Evolutionary conservation across 2,797 vertebrate species (phyloP), one percentile per base, ranked within the genome.

Genomic region (Acanthurus lineatus): DNA sequence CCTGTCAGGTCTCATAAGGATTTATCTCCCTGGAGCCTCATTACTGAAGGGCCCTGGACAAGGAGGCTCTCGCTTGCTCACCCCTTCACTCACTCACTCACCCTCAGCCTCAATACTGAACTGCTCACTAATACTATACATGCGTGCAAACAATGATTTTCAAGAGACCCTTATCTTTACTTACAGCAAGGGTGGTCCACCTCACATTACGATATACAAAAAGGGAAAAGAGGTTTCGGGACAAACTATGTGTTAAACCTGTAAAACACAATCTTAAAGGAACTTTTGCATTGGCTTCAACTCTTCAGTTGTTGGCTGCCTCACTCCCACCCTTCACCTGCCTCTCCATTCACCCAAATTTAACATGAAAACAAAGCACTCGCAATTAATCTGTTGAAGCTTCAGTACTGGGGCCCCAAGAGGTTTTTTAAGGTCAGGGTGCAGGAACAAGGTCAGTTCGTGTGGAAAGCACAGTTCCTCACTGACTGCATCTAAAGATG

Each of bases 1-100:
- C 90, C 92, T 93, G 92, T 94, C 92, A 92, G 90, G 79, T 91
- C 88, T 90, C 92, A 89, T 90, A 90, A 92, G 91, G 90, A 90
- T 93, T 92, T 90, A 93, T 94, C 92, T 93, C 86, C 81, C 84
- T 62, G 81, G 84, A 89, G 90, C 85, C 91, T 94, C 90, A 91
- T 92, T 93, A 92, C 80, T 52, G 52, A 89, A 91, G 81, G 64
- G 82, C 82, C 81, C 79, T 8, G 82, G 77, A 90, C 80, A 84
- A 91, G 85, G 81, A 89, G 85, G 69, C 76, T 74, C 77, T 76
- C 16, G 19, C 76, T 84, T n/a, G n/a, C 77, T 73, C 70, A 82
- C 73, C 48, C 78, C 79, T 54, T 73, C 68, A 28, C 75, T 77
- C 67, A 28, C 75, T 77, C 67, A 60, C 70, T 78, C 77, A 60